Evolutionary conservation across 2,888 invertebrate species (phyloP), one percentile per base, ranked within the genome.

Genomic region (Mesoligia furuncula): DNA sequence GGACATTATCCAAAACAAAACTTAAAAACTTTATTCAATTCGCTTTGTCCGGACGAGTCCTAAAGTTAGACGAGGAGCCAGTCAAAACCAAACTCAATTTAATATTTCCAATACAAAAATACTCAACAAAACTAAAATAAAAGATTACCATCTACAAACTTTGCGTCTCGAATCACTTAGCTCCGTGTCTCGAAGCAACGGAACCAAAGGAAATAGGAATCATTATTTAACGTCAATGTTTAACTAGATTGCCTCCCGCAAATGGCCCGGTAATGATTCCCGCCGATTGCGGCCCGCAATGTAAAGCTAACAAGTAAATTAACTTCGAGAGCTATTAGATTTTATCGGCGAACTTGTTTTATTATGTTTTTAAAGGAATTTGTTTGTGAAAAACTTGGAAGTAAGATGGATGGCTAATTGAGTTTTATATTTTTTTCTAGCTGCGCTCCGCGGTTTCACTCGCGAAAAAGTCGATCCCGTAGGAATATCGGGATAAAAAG

Each of bases 181-280:
- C 79, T 88, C 88, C 85, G 84, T 85, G 79, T 83, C 84, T 82
- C 84, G 84, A 80, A 88, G 85, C 85, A 81, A 82, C 90, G 90
- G 89, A 91, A 90, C 83, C 87, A 80, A 81, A 87, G 95, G 95
- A 95, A 95, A 95, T 95, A 93, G 88, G 91, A 94, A 94, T 95
- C 95, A 95, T 96, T 95, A 96, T 95, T 95, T 95, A 94, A 93
- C 92, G 95, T 95, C 95, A 95, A 94, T 94, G 92, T 93, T 94
- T 93, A 93, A 95, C 95, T 90, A 92, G 93, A 94, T 95, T 95
- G 95, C 91, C 90, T 90, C 84, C 89, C 90, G 91, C 93, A 94
- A 95, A 95, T 95, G 93, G 95, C 88, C 95, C 95, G 95, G 95
- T 96, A 96, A 96, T 95, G 95, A 94, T 93, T 88, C 89, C 84